Conservation (phyloP, 2,797 vertebrate species). For the Phoebastria nigripes region DNA sequence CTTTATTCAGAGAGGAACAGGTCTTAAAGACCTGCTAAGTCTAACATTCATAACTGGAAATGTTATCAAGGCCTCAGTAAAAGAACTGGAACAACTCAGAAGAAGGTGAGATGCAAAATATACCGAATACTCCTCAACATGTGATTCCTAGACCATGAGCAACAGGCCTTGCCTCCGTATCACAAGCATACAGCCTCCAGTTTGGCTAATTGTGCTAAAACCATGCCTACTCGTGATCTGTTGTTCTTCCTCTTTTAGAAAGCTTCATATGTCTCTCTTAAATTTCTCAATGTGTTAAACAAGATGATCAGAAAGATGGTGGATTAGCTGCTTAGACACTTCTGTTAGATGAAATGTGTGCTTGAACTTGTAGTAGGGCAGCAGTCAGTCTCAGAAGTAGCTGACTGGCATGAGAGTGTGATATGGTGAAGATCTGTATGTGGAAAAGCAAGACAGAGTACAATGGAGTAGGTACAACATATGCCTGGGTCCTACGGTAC, state of each 20-base stretch:
- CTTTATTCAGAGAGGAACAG: not conserved
- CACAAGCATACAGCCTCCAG: not conserved
- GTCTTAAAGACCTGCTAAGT: not conserved
- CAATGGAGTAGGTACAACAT: not conserved
- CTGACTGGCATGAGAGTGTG: not conserved
- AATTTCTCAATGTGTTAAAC: not conserved
- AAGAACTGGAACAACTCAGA: not conserved
- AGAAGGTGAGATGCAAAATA: not conserved
- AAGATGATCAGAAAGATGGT: not conserved
- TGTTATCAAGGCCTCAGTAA: not conserved
- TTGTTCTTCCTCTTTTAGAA: not conserved
- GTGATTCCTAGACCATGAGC: not conserved
- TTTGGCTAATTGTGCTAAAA: not conserved
- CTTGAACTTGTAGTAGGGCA: not conserved
- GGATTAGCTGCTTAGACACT: not conserved
- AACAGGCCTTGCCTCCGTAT: not conserved
- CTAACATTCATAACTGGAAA: not conserved
- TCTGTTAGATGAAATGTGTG: not conserved
- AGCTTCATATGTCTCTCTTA: not conserved
- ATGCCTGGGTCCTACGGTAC: rapidly evolving
- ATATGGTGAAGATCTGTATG: not conserved
- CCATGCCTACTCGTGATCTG: not conserved
- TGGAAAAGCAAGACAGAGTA: not conserved
- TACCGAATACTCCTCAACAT: not conserved
- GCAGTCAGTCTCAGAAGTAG: not conserved